These are phyloP conservation scores for Phacellophora camtschatica DNA, from an alignment of 30 jellyfish, hydroid and myxozoan genomes.

Conservation along the genomic window DNA sequence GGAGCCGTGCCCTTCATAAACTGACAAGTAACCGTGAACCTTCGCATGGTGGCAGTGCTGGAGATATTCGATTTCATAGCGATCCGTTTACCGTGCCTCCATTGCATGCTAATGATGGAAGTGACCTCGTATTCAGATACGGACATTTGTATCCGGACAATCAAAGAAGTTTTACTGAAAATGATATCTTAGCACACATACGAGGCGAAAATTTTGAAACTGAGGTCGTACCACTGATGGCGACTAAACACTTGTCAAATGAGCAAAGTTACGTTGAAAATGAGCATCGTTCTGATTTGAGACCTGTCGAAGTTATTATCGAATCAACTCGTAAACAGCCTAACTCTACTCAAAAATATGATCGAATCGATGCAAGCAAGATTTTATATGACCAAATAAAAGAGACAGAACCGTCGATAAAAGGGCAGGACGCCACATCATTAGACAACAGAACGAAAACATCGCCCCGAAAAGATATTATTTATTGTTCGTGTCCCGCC, in stretches of 20 bases:
- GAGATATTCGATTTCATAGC: background rate
- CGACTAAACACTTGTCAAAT: slow-evolving; percentile 9
- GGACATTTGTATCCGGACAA: slow-evolving; percentile 66
- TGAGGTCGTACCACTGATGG: slow-evolving; percentile 54
- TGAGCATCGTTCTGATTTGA: background rate
- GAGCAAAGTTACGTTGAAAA: background rate
- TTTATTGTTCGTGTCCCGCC: slow-evolving; percentile 67
- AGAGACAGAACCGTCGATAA: slow-evolving; percentile 6
- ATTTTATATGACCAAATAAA: slow-evolving; percentile 3
- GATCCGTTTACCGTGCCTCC: slow-evolving; percentile 66
- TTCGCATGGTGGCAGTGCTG: background rate
- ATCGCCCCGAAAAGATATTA: slow-evolving; percentile 56
- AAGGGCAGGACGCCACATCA: background rate
- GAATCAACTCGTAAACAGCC: background rate
- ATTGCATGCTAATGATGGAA: slow-evolving; percentile 48
- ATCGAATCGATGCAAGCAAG: no score
- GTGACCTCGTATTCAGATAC: slow-evolving; percentile 59
- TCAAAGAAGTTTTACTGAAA: slow-evolving; percentile 52
- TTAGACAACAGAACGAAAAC: background rate
- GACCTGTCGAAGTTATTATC: background rate
- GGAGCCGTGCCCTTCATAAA: slow-evolving; percentile 42
- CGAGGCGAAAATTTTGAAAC: slow-evolving; percentile 47
- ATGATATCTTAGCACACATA: slow-evolving; percentile 49
- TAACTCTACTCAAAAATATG: slow-evolving; percentile 6
- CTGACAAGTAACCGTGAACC: background rate